phyloP scores from a whole-genome alignment of 2,888 invertebrate species.

The Terebella lapidaria region DNA sequence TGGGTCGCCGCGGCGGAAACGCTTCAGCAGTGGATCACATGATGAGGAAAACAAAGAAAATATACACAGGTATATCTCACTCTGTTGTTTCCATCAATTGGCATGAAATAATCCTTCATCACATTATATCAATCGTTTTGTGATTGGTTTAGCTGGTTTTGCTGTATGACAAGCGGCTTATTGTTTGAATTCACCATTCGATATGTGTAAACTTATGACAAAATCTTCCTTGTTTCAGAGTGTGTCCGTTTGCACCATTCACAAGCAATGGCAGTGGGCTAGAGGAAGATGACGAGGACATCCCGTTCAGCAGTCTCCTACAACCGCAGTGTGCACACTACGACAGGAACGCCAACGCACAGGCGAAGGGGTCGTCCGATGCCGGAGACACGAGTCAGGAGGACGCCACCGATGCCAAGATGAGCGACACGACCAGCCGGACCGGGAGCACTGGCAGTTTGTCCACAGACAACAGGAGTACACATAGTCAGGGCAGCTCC shows the following conservation, averaged over 20 bases:
- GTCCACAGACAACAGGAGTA: constrained; percentile 22
- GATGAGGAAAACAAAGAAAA: background rate
- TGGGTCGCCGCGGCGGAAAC: background rate
- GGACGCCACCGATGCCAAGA: background rate
- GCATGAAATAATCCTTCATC: no score
- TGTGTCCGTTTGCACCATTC: no score
- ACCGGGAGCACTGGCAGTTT: background rate
- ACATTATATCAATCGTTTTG: no score
- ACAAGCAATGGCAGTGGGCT: no score
- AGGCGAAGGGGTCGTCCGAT: background rate
- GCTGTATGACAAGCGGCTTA: no score
- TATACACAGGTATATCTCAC: background rate
- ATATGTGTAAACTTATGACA: no score
- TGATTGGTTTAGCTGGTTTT: no score
- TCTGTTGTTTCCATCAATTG: no score
- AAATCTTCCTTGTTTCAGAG: no score
- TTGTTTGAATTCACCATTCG: no score
- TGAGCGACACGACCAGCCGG: background rate
- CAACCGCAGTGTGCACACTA: constrained; percentile 17
- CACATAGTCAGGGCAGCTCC: constrained; percentile 23
- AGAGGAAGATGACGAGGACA: constrained; percentile 32
- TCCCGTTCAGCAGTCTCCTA: constrained; percentile 43
- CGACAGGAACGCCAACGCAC: background rate
- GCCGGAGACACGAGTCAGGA: background rate
- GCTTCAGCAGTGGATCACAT: background rate